Percentiles rank a stretch among this genome's conserved stretches.
Evolutionary conservation across 2,113 vertebrate genomes (phyloP).

Genomic region (Pachycephala philippinensis): DNA sequence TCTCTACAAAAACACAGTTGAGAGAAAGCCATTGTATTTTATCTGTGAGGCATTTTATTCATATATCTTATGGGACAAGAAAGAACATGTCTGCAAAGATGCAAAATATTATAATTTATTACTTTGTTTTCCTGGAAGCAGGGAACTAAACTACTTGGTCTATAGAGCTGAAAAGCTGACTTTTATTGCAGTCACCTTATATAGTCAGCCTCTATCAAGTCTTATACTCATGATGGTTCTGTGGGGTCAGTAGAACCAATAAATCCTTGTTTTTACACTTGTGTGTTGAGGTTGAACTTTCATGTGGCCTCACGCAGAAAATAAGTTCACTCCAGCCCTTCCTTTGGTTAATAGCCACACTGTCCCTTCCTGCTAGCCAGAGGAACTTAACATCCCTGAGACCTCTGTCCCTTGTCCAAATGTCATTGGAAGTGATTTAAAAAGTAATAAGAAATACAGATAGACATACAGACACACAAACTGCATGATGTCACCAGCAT

Average conservation of each 20-base stretch:
- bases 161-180: not conserved
- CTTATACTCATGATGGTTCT: not conserved
- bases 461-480: not conserved
- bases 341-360: not conserved
- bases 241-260: not conserved
- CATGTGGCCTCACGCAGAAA: not conserved
- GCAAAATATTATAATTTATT: not conserved
- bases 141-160: not conserved
- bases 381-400: not conserved
- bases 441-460: not conserved
- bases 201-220: not conserved
- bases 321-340: not conserved
- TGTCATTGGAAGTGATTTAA: not conserved
- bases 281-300: not conserved
- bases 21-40: not conserved
- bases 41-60: not conserved
- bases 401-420: not conserved
- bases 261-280: not conserved
- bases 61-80: not conserved
- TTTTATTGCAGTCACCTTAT: not conserved
- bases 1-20: not conserved
- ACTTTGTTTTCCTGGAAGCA: not conserved
- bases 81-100: not conserved
- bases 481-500: fast-evolving
- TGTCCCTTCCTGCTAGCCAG: not conserved